A percentile compares a stretch with the other conserved stretches of the same genome.
phyloP scores from a whole-genome alignment of 2,113 vertebrate species.

The Coryphaenoides rupestris region DNA sequence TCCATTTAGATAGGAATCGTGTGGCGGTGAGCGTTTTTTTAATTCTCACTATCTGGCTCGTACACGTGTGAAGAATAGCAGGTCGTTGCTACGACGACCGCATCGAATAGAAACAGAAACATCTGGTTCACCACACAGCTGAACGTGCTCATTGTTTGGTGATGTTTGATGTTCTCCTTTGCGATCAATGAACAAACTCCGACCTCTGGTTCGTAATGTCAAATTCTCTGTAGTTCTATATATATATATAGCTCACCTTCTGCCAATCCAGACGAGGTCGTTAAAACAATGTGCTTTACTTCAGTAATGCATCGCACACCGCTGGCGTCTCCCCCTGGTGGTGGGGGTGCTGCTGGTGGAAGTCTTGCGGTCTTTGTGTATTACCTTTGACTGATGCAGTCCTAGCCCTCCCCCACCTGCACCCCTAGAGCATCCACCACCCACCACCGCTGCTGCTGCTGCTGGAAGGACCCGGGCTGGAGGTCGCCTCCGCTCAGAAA shows the following conservation, averaged over 20 bases:
- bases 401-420: slow-evolving; percentile 50
- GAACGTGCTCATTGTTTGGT: slow-evolving; percentile 24
- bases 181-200: slow-evolving; percentile 39
- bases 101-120: slow-evolving; percentile 41
- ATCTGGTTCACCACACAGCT: slow-evolving; percentile 30
- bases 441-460: slow-evolving; percentile 23
- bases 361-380: slow-evolving; percentile 16
- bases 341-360: slow-evolving; percentile 20
- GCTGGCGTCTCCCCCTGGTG: slow-evolving; percentile 23
- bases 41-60: slow-evolving; percentile 27
- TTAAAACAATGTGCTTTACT: slow-evolving; percentile 35
- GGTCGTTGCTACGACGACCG: slow-evolving; percentile 25
- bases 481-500: slow-evolving; percentile 58
- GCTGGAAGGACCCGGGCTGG: slow-evolving; percentile 44
- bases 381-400: slow-evolving; percentile 56
- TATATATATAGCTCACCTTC: slow-evolving; percentile 38
- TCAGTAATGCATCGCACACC: slow-evolving; percentile 22
- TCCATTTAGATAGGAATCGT: slow-evolving; percentile 40
- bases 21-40: slow-evolving; percentile 23
- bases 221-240: background rate
- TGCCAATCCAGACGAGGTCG: slow-evolving; percentile 38
- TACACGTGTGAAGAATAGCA: background rate
- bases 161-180: slow-evolving; percentile 29
- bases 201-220: slow-evolving; percentile 40
- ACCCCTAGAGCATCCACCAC: too few relatives aligned